These are phyloP conservation scores for Stomatorhinus ivindoensis DNA, from an alignment of 2,113 vertebrate species.

Conservation along the genomic window DNA sequence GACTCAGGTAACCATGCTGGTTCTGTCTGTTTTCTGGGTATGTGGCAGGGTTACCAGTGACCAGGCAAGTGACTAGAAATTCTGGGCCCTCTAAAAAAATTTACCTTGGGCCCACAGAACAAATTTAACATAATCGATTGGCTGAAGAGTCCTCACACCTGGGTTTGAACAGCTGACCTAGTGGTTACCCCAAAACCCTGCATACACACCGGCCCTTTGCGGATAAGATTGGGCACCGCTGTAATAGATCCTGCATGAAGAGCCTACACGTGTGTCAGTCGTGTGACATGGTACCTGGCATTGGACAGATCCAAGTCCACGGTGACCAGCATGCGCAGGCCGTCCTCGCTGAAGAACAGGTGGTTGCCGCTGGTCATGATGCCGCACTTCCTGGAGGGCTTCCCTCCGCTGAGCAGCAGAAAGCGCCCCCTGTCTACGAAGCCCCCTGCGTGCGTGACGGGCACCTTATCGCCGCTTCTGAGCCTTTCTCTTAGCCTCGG, in stretches of 20 bases:
- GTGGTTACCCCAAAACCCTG: too few relatives aligned
- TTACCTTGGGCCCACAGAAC: not conserved
- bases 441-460: constrained; percentile 51
- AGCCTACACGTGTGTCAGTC: not conserved
- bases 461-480: not conserved
- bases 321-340: constrained; percentile 89
- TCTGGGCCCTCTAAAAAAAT: not conserved
- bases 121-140: not conserved
- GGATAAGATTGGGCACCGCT: too few relatives aligned
- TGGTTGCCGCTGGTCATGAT: constrained; percentile 95
- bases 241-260: not conserved
- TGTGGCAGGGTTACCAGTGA: not conserved
- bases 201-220: too few relatives aligned
- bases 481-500: not conserved
- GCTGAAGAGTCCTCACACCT: too few relatives aligned
- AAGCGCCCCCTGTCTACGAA: constrained; percentile 80
- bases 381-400: constrained; percentile 91
- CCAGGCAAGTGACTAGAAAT: not conserved
- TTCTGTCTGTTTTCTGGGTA: not conserved
- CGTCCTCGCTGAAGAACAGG: constrained; percentile 94
- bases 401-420: constrained; percentile 82
- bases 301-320: constrained; percentile 88
- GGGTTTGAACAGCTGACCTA: too few relatives aligned
- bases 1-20: not conserved
- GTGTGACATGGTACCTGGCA: constrained; percentile 68